phyloP scores from a whole-genome alignment of 1,140 invertebrate genomes.

The Platyscapa corneri region DNA sequence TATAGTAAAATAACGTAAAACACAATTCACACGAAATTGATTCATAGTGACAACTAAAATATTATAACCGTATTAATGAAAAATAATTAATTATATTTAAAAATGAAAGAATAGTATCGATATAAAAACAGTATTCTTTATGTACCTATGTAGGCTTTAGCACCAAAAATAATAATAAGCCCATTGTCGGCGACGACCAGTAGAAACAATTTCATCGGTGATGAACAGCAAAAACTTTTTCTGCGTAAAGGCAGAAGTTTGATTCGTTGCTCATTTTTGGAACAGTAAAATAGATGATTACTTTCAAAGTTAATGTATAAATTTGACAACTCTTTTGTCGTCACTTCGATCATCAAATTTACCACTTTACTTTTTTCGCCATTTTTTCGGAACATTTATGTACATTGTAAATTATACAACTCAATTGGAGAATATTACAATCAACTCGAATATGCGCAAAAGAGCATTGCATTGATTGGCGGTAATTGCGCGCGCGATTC shows the following conservation, averaged over 20 bases:
- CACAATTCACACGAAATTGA: not conserved
- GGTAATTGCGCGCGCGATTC: not conserved
- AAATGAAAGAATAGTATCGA: not conserved
- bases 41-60: no score
- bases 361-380: not conserved
- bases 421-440: not conserved
- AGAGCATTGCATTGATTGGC: not conserved
- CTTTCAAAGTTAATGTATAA: not conserved
- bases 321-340: not conserved
- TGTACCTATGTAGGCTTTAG: slow-evolving; percentile 8
- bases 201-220: not conserved
- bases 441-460: not conserved
- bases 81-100: not conserved
- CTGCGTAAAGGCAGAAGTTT: not conserved
- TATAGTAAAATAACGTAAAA: not conserved
- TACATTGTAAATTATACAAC: not conserved
- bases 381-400: not conserved
- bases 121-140: not conserved
- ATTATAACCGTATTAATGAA: not conserved
- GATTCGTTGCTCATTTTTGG: not conserved
- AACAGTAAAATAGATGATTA: not conserved
- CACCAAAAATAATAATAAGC: not conserved
- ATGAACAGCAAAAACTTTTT: not conserved
- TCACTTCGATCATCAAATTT: not conserved
- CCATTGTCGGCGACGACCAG: slow-evolving; percentile 1